Percentiles rank a stretch among this genome's conserved stretches.
phyloP scores from a whole-genome alignment of 2,113 vertebrate genomes.

The Cottus gobio region DNA sequence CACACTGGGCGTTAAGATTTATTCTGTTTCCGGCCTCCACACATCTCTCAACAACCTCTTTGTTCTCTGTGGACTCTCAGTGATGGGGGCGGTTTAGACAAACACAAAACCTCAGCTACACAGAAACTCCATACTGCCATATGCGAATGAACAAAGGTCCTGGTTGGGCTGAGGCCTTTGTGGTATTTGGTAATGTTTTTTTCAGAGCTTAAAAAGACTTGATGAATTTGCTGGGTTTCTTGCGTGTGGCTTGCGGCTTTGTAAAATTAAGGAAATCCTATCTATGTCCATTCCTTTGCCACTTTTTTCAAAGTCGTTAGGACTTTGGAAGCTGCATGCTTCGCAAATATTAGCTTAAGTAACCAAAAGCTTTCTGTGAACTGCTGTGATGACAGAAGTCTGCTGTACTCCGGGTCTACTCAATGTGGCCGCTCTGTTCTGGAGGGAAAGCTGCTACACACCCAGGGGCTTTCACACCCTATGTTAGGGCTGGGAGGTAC shows the following conservation, averaged over 20 bases:
- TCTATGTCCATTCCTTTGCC: conserved; percentile 84
- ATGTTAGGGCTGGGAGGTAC: conserved; percentile 56
- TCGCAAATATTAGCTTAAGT: conserved; percentile 84
- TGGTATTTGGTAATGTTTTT: conserved; percentile 94
- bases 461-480: conserved; percentile 72
- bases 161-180: conserved; percentile 87
- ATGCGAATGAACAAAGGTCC: conserved; percentile 92
- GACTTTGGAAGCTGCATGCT: conserved; percentile 79
- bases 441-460: conserved; percentile 64
- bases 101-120: conserved; percentile 84
- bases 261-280: conserved; percentile 91
- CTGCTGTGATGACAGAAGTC: conserved; percentile 73
- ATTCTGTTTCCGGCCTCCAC: conserved; percentile 88
- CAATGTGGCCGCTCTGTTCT: conserved; percentile 72
- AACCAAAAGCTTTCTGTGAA: conserved; percentile 78
- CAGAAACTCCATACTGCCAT: conserved; percentile 87
- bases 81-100: conserved; percentile 89
- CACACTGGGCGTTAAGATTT: conserved; percentile 90
- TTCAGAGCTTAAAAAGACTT: conserved; percentile 93
- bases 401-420: conserved; percentile 60
- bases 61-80: conserved; percentile 87
- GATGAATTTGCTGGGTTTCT: conserved; percentile 92
- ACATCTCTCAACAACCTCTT: conserved; percentile 89
- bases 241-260: conserved; percentile 92
- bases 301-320: conserved; percentile 82